A percentile compares a stretch with the other conserved stretches of the same genome.
These are phyloP conservation scores for Palythoa grandiflora DNA, from an alignment of 92 coral and sea anemone species.

Conservation along the genomic window DNA sequence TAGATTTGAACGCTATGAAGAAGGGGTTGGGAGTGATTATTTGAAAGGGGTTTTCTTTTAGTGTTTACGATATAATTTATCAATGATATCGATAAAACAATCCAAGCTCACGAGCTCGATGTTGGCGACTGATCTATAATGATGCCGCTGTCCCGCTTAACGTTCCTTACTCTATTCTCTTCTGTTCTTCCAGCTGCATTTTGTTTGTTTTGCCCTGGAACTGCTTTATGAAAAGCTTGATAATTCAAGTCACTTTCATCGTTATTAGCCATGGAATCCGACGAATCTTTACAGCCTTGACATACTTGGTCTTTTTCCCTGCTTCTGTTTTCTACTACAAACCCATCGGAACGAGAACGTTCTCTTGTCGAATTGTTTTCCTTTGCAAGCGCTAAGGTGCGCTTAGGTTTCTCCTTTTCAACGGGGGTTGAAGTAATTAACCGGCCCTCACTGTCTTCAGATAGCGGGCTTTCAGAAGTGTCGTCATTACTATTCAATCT, in stretches of 20 bases:
- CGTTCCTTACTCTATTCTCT: not conserved
- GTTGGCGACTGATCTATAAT: conserved; percentile 73
- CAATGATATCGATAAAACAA: too few relatives aligned
- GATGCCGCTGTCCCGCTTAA: conserved; percentile 82
- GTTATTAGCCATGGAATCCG: not conserved
- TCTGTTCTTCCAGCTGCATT: not conserved
- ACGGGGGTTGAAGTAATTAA: conserved; percentile 35
- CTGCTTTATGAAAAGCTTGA: not conserved
- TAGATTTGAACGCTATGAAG: too few relatives aligned
- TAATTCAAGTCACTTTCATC: not conserved
- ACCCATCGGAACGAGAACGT: not conserved
- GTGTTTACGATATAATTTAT: too few relatives aligned
- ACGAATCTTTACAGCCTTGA: not conserved
- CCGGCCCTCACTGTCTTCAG: not conserved
- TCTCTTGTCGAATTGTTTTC: not conserved
- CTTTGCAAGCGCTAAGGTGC: not conserved
- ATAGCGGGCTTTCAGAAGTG: not conserved
- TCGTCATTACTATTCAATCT: not conserved
- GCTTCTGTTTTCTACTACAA: not conserved
- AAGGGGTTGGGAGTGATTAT: too few relatives aligned
- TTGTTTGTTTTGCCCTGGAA: not conserved
- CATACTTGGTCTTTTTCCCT: not conserved
- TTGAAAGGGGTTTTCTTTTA: too few relatives aligned
- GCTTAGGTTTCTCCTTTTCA: not conserved
- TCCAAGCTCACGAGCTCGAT: conserved; percentile 42